Base-by-base conservation (phyloP, 2,888 invertebrate genomes). In the Volucella inflata region DNA sequence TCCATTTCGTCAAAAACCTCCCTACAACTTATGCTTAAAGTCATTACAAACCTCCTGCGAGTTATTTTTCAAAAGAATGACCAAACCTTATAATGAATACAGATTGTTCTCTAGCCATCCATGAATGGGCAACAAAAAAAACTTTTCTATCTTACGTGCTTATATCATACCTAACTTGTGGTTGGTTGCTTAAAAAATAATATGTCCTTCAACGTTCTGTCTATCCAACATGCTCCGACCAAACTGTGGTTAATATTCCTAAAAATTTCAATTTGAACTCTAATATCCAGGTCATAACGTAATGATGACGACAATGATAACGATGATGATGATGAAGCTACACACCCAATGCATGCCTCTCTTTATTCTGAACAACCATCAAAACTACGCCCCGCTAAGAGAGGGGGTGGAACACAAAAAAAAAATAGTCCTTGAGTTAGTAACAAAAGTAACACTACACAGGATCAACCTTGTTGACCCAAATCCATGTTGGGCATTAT, bases 391-490 rank as follows among this genome's bases (percentile, higher is more conserved):
- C 6, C 30, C 30, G 30, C 30, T 30, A 10, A 17, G 40, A 12
- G 48, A 62, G 44, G 62, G 62, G 51, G 30, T 51, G 14, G 55
- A 76, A 48, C 50, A 77, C 55, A 53, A 67, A 64, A 68, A 60
- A 79, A 68, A 74, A 79, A n/a, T n/a, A 80, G 67, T 80, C 75
- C 80, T 84, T 84, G 84, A 84, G 71, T 80, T 80, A 65, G 80
- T 71, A 84, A 84, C 84, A 75, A 64, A 72, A 68, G 80, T 75
- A 79, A 84, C 75, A 67, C 70, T 75, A 48, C 59, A 77, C 76
- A 81, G 77, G 85, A 81, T 81, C 81, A 85, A 76, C 80, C 76
- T 77, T 85, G 85, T 81, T 85, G 85, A 85, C 85, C 85, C 59
- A 81, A 76, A 85, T 85, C 76, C 72, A 72, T 71, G 57, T 76